Evolutionary conservation across 2,888 invertebrate genomes (phyloP).

Genomic region (Campoletis raptor): DNA sequence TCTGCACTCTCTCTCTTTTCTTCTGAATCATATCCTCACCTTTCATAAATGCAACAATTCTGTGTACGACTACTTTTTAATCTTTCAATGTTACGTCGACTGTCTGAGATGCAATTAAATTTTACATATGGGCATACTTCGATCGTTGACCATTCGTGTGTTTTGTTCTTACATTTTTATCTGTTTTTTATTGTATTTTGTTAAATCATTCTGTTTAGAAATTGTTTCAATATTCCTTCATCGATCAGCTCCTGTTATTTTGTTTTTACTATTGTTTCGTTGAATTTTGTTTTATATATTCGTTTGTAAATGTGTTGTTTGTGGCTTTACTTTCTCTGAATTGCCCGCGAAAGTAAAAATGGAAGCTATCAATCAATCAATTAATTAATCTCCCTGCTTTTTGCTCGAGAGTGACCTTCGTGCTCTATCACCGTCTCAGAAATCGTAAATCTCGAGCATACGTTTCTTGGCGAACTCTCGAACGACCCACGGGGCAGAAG

Average conservation of each 20-base stretch:
- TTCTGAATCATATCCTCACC: neutral
- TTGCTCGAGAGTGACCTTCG: slow-evolving; percentile 27
- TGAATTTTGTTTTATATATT: too few species aligned
- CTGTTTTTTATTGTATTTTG: too few species aligned
- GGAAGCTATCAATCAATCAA: too few species aligned
- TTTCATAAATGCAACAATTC: neutral
- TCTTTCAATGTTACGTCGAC: neutral
- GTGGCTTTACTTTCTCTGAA: too few species aligned
- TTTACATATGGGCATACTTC: too few species aligned
- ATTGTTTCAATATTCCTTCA: too few species aligned
- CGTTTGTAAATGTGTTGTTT: too few species aligned
- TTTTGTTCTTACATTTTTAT: too few species aligned
- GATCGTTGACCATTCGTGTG: too few species aligned
- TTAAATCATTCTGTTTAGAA: too few species aligned
- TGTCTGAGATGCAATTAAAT: neutral
- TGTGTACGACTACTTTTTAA: neutral
- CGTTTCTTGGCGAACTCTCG: slow-evolving; percentile 61
- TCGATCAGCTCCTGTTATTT: neutral
- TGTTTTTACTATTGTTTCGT: too few species aligned
- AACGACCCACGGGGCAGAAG: slow-evolving; percentile 53
- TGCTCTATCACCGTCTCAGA: slow-evolving; percentile 15
- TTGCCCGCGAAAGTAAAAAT: too few species aligned
- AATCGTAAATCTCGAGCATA: slow-evolving; percentile 29
- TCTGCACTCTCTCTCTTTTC: slow-evolving; percentile 20
- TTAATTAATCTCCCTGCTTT: neutral